A percentile compares a stretch with the other conserved stretches of the same genome.
Evolutionary conservation across 2,113 vertebrate species (phyloP).

Genomic region (Hemibagrus wyckioides): DNA sequence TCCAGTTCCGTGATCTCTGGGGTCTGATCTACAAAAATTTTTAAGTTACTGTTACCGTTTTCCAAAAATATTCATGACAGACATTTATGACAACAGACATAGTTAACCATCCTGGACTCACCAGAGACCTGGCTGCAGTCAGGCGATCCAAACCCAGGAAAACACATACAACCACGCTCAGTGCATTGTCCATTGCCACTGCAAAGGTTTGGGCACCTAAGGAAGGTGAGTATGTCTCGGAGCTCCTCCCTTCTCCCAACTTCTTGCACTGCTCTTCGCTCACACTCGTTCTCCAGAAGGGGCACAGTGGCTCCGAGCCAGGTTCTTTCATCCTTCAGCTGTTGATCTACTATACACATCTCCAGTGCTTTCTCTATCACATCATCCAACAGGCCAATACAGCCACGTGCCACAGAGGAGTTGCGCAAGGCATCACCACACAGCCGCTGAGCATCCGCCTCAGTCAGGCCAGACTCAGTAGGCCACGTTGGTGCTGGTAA

Average conservation of each 20-base stretch:
- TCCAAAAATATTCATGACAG: not conserved
- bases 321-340: conserved; percentile 81
- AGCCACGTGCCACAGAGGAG: conserved; percentile 77
- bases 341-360: conserved; percentile 84
- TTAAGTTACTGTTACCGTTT: not conserved
- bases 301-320: conserved; percentile 81
- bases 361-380: conserved; percentile 57
- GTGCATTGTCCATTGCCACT: conserved; percentile 82
- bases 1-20: conserved; percentile 84
- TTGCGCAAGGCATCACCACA: conserved; percentile 76
- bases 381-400: conserved; percentile 69
- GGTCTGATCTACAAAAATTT: conserved; percentile 76
- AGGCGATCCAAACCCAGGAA: conserved; percentile 81
- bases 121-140: conserved; percentile 82
- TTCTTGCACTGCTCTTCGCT: conserved; percentile 81
- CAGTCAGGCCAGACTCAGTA: conserved; percentile 80
- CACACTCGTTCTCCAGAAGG: conserved; percentile 91
- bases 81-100: not conserved
- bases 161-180: conserved; percentile 84
- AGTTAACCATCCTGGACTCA: conserved; percentile 62
- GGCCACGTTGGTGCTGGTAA: conserved; percentile 76
- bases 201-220: conserved; percentile 84
- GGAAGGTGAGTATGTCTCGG: conserved; percentile 63
- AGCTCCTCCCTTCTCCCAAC: conserved; percentile 55
- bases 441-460: conserved; percentile 60